Percentiles rank a stretch among this genome's conserved stretches.
Conservation (phyloP, 64 coral and sea anemone species). For the Actinia tenebrosa region DNA sequence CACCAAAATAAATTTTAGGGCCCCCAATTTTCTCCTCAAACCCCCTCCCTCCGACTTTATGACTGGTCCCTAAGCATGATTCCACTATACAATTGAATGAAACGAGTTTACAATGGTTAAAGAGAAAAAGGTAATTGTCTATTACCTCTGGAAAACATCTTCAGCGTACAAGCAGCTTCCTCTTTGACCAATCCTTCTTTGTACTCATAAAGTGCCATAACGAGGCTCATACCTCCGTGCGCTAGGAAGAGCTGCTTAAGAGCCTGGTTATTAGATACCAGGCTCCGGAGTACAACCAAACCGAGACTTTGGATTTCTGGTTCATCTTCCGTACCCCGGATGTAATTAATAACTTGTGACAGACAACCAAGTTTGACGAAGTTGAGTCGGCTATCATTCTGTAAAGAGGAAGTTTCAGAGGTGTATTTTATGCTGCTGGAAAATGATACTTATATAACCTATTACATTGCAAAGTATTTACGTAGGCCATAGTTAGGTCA, state of each 20-base stretch:
- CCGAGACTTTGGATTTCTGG: slow-evolving; percentile 50
- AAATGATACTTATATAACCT: background rate
- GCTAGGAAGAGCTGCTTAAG: slow-evolving; percentile 68
- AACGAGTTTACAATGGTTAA: too few species aligned
- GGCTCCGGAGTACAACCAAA: slow-evolving; percentile 55
- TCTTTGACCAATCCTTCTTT: slow-evolving; percentile 65
- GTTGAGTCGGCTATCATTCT: slow-evolving; percentile 71
- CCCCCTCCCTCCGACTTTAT: too few species aligned
- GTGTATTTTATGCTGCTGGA: too few species aligned
- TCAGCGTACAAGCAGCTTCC: slow-evolving; percentile 45
- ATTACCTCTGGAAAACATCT: slow-evolving; percentile 45
- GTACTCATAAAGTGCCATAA: slow-evolving; percentile 83
- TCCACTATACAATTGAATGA: too few species aligned
- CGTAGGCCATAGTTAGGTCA: too few species aligned
- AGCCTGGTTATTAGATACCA: slow-evolving; percentile 43
- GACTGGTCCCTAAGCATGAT: too few species aligned
- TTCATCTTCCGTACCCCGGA: slow-evolving; percentile 73
- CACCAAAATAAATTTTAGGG: too few species aligned
- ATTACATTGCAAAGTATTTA: too few species aligned
- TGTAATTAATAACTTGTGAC: slow-evolving; percentile 62
- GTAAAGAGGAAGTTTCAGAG: background rate
- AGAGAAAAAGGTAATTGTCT: background rate
- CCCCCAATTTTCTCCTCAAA: too few species aligned
- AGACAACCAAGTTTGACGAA: slow-evolving; percentile 71
- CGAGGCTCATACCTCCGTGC: slow-evolving; percentile 81